A percentile compares a stretch with the other conserved stretches of the same genome.
Conservation (phyloP, 2,113 vertebrate genomes). For the Suncus etruscus region DNA sequence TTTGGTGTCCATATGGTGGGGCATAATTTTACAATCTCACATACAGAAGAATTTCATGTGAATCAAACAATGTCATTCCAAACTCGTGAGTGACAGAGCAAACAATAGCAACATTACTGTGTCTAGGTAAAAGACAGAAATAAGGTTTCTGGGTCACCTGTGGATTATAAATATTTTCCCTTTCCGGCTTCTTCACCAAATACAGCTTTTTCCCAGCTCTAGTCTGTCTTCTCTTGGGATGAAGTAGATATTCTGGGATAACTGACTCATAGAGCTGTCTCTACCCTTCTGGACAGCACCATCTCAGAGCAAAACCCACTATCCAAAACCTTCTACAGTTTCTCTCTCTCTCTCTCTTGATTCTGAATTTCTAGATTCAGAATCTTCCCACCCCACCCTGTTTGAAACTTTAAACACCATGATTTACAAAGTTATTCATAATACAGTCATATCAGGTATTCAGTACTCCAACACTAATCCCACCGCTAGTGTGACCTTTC, state of each 20-base stretch:
- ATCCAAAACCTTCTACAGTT: not conserved
- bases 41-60: not conserved
- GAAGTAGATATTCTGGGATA: not conserved
- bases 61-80: too few species aligned
- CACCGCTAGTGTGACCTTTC: too few species aligned
- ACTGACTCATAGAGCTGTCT: not conserved
- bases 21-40: not conserved
- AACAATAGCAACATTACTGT: not conserved
- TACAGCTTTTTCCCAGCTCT: not conserved
- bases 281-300: not conserved
- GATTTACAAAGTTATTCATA: too few species aligned
- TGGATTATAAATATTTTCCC: not conserved
- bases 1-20: not conserved
- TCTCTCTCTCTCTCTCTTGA: too few species aligned
- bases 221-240: not conserved
- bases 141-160: not conserved
- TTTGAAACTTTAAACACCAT: too few species aligned
- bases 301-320: not conserved
- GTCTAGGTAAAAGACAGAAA: not conserved
- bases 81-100: not conserved
- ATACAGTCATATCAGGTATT: too few species aligned
- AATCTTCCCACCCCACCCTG: too few species aligned
- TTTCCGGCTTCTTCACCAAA: not conserved
- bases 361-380: too few species aligned
- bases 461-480: too few species aligned